Percentiles rank a stretch among this genome's conserved stretches.
Conservation (phyloP, 2,888 invertebrate species). For the Leptopterna dolabrata region DNA sequence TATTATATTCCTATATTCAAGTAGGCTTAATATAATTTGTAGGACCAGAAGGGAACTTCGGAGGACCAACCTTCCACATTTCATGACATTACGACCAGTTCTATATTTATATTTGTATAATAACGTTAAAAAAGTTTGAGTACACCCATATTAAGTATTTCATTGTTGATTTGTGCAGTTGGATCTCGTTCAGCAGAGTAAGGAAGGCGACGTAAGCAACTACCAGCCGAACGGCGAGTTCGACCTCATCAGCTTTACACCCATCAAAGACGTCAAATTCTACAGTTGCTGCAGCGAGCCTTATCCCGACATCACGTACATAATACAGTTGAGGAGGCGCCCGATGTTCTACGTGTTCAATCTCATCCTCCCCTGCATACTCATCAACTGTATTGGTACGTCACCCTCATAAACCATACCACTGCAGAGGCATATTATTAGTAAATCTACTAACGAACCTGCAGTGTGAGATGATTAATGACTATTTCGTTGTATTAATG, state of each 20-base stretch:
- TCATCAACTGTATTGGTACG: constrained; percentile 85
- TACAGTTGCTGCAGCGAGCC: constrained; percentile 86
- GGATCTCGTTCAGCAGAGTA: constrained; percentile 80
- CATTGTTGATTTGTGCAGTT: constrained; percentile 69
- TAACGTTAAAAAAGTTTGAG: no score
- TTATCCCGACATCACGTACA: constrained; percentile 86
- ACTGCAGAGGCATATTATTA: no score
- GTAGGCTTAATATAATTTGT: no score
- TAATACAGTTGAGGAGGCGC: constrained; percentile 79
- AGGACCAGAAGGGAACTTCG: no score
- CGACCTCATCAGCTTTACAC: constrained; percentile 82
- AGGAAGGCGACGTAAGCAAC: constrained; percentile 86
- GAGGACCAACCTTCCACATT: no score
- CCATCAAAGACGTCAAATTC: constrained; percentile 77
- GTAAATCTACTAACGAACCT: no score
- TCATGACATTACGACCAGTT: no score
- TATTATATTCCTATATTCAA: no score
- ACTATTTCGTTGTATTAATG: no score
- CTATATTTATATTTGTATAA: no score
- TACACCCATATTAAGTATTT: no score
- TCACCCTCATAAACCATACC: constrained; percentile 29
- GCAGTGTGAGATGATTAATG: no score
- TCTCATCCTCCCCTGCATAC: constrained; percentile 83
- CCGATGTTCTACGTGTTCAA: constrained; percentile 90
- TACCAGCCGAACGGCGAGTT: constrained; percentile 94